Evolutionary conservation across 1,140 invertebrate genomes (phyloP).

Genomic region (Antheraea mylitta): DNA sequence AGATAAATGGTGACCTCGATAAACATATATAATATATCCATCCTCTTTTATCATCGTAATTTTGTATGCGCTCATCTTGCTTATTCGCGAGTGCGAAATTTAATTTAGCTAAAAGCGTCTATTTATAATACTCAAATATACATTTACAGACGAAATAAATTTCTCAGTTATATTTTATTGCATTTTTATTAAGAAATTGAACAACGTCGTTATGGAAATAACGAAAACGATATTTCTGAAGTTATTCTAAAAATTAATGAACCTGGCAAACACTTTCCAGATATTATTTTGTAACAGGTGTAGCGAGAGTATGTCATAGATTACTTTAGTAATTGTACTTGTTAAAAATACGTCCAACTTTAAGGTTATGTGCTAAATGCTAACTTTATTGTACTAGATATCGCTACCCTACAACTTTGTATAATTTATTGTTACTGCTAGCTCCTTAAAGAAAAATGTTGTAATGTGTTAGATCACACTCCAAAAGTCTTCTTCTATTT

Average conservation of each 20-base stretch:
- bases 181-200: neutral
- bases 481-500: too few species aligned
- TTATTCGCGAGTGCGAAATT: conserved; percentile 37
- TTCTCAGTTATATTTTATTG: neutral
- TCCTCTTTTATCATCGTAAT: conserved; percentile 21
- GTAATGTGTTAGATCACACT: too few species aligned
- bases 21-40: conserved; percentile 28
- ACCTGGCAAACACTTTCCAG: neutral
- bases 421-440: too few species aligned
- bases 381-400: too few species aligned
- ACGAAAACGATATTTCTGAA: neutral
- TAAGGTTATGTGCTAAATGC: too few species aligned
- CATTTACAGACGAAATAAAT: conserved; percentile 21
- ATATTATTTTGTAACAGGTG: neutral
- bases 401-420: too few species aligned
- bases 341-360: too few species aligned
- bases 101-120: conserved; percentile 62
- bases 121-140: conserved; percentile 47
- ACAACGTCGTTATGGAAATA: neutral
- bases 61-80: conserved; percentile 14
- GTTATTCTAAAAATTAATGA: neutral
- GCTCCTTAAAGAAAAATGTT: too few species aligned
- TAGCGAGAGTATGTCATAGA: neutral
- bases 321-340: too few species aligned
- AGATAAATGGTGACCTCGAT: conserved; percentile 33